Base-by-base conservation (phyloP, 1,140 invertebrate genomes). In the Zaprionus inermis region DNA sequence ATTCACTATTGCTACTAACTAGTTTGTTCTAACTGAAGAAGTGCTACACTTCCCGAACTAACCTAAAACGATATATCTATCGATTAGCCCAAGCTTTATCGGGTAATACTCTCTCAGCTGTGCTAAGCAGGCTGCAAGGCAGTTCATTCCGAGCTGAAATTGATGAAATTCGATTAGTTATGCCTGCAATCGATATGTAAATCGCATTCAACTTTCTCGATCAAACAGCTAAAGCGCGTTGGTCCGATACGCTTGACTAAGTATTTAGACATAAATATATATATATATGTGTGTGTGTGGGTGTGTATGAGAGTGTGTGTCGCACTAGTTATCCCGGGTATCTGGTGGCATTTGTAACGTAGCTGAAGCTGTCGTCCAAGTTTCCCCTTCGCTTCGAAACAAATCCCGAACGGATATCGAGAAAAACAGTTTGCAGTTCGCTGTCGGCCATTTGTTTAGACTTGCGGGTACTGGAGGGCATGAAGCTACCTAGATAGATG, bases 381-480 rank as follows among this genome's bases (percentile, higher is more conserved):
- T 60, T 72, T 72, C 28, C 63, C 28, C n/a, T n/a, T 60, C 59
- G 28, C 38, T 18, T 4, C 41, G 18, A 81, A 72, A 64, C 59
- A 72, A 74, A 84, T 64, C 58, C 66, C 74, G 75, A 81, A 54
- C 82, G 81, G 83, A 85, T 86, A 88, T 85, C 71, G 72, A 12
- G 57, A 72, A 81, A 79, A 74, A 65, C 69, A 67, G 51, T 73
- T 69, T 73, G 65, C 51, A 60, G 71, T 73, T 73, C 61, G 57
- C 51, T 61, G 57, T 60, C 32, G 71, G 38, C 51, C 71, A 69
- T 73, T 73, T 73, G 65, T 60, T 69, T 56, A 10, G 57, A 60
- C 16, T 18, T 38, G 10, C 28, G 32, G 10, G 28, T n/a, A n/a
- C 12, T 44, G 14, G 28, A 22, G 30, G 18, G 18, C 22, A 1